phyloP scores from a whole-genome alignment of 2,797 vertebrate genomes.

The Hippopotamyrus pictus region DNA sequence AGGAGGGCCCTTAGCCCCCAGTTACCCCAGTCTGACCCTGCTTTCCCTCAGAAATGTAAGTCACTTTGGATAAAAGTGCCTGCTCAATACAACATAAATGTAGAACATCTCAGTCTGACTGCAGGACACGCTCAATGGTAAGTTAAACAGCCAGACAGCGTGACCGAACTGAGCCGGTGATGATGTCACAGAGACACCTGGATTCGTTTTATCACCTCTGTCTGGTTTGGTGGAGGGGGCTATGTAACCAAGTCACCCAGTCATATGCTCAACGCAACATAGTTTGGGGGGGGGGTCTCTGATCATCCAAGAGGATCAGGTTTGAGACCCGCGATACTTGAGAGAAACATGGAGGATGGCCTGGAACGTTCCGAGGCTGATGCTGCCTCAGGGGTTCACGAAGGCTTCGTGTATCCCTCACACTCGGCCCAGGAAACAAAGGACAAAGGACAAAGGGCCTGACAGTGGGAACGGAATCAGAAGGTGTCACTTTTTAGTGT shows the following conservation, averaged over 20 bases:
- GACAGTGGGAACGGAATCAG: background rate
- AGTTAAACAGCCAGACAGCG: background rate
- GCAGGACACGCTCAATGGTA: background rate
- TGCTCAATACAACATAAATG: background rate
- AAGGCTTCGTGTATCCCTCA: background rate
- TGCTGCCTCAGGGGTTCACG: background rate
- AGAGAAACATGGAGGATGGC: background rate
- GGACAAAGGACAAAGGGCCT: background rate
- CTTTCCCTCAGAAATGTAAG: background rate
- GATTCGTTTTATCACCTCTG: background rate
- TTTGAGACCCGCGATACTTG: background rate
- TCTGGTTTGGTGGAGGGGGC: background rate
- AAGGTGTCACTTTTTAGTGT: background rate
- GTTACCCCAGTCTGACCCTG: background rate
- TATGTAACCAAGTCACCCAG: background rate
- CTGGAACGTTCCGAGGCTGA: background rate
- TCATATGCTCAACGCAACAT: background rate
- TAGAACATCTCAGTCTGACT: background rate
- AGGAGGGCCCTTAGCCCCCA: background rate
- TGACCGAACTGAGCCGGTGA: background rate
- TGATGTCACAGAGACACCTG: background rate
- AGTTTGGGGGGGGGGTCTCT: background rate
- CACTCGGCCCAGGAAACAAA: background rate
- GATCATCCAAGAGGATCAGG: background rate
- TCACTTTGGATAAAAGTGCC: background rate